Evolutionary conservation across 2,888 invertebrate species (phyloP).

Genomic region (Nymphalis urticae): DNA sequence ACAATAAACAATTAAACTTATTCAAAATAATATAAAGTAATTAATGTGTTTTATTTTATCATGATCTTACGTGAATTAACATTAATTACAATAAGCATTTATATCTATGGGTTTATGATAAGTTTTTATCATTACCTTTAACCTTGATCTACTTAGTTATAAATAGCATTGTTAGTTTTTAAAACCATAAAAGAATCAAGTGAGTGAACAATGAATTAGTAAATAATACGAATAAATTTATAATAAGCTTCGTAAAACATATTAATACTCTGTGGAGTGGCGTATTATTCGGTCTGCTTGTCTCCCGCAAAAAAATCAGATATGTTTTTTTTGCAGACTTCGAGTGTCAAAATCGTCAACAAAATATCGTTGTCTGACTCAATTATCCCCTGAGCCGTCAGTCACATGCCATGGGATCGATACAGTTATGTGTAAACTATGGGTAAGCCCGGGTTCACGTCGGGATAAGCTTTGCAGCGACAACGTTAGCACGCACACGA

Average conservation of each 20-base stretch:
- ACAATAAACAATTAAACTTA: too few relatives aligned
- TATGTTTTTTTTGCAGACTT: background rate
- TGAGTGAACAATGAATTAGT: too few relatives aligned
- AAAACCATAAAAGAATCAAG: too few relatives aligned
- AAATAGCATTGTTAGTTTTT: too few relatives aligned
- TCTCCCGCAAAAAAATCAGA: background rate
- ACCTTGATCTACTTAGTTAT: too few relatives aligned
- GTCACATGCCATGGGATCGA: slow-evolving; percentile 57
- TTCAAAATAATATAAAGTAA: too few relatives aligned
- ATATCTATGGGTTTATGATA: too few relatives aligned
- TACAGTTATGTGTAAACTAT: slow-evolving; percentile 61
- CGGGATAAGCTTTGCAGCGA: slow-evolving; percentile 61
- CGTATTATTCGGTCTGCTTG: background rate
- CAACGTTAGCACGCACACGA: slow-evolving; percentile 58
- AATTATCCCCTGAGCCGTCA: slow-evolving; percentile 54
- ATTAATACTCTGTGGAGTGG: background rate
- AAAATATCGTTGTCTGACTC: slow-evolving; percentile 36
- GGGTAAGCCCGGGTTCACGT: slow-evolving; percentile 60
- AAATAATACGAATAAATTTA: too few relatives aligned
- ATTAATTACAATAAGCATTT: too few relatives aligned
- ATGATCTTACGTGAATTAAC: too few relatives aligned
- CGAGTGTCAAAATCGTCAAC: slow-evolving; percentile 34
- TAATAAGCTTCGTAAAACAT: background rate
- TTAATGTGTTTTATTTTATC: too few relatives aligned
- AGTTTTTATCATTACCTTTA: too few relatives aligned